These are phyloP conservation scores for Dendrolimus punctatus DNA, from an alignment of 1,140 invertebrate genomes.

Conservation along the genomic window DNA sequence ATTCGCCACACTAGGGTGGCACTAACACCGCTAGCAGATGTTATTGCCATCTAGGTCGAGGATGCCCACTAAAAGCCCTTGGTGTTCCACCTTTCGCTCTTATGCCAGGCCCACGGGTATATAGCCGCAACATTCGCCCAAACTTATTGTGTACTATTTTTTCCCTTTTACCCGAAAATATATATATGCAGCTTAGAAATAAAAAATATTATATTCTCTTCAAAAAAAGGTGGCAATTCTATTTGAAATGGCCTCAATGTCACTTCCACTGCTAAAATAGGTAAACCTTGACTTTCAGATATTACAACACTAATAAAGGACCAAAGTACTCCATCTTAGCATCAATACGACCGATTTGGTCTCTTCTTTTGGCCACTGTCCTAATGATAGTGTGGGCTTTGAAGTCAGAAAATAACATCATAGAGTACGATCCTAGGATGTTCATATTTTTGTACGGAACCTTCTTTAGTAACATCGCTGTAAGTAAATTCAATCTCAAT, in stretches of 20 bases:
- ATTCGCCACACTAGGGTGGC: no score
- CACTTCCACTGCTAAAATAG: not conserved
- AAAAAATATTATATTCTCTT: no score
- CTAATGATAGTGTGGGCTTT: conserved; percentile 82
- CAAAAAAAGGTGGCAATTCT: no score
- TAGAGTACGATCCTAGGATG: conserved; percentile 81
- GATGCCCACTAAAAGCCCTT: no score
- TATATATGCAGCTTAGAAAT: no score
- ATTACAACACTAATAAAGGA: conserved; percentile 85
- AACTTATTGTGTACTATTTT: no score
- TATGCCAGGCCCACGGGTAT: no score
- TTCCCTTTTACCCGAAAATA: no score
- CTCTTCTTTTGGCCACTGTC: conserved; percentile 79
- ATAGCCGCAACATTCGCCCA: no score
- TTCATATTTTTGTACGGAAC: conserved; percentile 89
- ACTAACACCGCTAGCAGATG: no score
- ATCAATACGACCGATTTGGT: conserved; percentile 85
- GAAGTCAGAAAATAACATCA: conserved; percentile 82
- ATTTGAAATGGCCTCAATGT: not conserved
- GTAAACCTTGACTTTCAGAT: conserved; percentile 65
- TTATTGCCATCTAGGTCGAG: no score
- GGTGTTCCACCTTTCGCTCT: no score
- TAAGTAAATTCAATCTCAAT: conserved; percentile 72
- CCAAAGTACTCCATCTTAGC: conserved; percentile 85
- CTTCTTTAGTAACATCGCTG: conserved; percentile 94